phyloP scores from a whole-genome alignment of 2,113 vertebrate genomes.

The Macrotus californicus region DNA sequence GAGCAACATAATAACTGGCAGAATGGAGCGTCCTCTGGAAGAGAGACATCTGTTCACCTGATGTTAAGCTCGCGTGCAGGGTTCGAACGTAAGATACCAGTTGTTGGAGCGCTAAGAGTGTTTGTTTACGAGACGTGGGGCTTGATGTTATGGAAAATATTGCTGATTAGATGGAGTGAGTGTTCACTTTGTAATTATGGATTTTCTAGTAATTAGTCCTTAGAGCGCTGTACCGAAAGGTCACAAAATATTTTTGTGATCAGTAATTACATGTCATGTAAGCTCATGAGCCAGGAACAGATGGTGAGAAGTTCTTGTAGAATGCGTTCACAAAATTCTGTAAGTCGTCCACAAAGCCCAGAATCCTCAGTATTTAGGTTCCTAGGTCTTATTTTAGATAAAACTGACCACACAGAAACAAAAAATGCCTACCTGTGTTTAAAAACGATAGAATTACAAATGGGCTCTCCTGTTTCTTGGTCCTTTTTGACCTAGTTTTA shows the following conservation, averaged over 20 bases:
- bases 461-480: background rate
- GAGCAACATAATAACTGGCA: background rate
- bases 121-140: background rate
- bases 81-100: background rate
- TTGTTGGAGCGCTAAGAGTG: background rate
- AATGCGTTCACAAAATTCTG: background rate
- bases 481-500: background rate
- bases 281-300: background rate
- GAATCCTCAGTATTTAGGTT: background rate
- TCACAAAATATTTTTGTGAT: background rate
- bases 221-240: background rate
- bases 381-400: background rate
- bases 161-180: background rate
- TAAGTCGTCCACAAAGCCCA: constrained; percentile 3
- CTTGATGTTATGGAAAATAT: background rate
- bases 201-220: background rate
- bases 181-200: background rate
- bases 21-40: background rate
- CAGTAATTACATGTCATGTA: background rate
- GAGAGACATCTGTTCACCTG: background rate
- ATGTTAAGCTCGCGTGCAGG: background rate
- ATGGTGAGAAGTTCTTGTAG: background rate
- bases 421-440: background rate
- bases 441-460: background rate
- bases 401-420: background rate